A percentile compares a stretch with the other conserved stretches of the same genome.
phyloP scores from a whole-genome alignment of 2,797 vertebrate species.

The Hydrolagus colliei region DNA sequence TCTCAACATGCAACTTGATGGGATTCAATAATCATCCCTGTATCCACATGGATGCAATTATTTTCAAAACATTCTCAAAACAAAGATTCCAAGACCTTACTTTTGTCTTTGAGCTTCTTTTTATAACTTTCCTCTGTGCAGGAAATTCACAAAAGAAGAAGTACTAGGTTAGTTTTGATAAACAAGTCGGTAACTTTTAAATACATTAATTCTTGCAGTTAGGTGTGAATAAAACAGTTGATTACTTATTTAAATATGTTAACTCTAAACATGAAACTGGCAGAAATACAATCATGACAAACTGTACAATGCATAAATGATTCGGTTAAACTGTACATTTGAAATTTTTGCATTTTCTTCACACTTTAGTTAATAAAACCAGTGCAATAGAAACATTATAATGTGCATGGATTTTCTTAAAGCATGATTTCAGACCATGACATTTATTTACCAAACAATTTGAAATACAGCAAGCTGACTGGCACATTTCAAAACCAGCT shows the following conservation, averaged over 20 bases:
- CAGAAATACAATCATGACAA: neutral
- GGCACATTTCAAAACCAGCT: no score
- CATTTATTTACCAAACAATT: no score
- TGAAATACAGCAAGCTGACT: no score
- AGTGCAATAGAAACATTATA: no score
- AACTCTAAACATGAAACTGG: neutral
- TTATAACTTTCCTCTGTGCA: conserved; percentile 85
- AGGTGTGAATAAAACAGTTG: neutral
- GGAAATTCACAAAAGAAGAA: conserved; percentile 41
- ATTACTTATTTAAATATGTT: neutral
- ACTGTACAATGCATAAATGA: neutral
- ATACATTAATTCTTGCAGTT: neutral
- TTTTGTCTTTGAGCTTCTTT: conserved; percentile 98
- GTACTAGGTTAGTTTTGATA: conserved; percentile 3
- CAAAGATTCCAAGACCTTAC: conserved; percentile 66
- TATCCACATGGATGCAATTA: conserved; percentile 3
- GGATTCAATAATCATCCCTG: neutral
- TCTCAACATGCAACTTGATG: conserved; percentile 22
- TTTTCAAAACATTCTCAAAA: conserved; percentile 3
- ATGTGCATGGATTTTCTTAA: no score
- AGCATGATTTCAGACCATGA: no score
- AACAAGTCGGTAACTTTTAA: neutral
- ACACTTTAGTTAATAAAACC: no score
- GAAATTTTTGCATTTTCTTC: no score
- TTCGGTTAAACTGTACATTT: no score